Percentiles rank a stretch among this genome's conserved stretches.
These are phyloP conservation scores for Allophyes oxyacanthae DNA, from an alignment of 2,888 invertebrate genomes.

Conservation along the genomic window DNA sequence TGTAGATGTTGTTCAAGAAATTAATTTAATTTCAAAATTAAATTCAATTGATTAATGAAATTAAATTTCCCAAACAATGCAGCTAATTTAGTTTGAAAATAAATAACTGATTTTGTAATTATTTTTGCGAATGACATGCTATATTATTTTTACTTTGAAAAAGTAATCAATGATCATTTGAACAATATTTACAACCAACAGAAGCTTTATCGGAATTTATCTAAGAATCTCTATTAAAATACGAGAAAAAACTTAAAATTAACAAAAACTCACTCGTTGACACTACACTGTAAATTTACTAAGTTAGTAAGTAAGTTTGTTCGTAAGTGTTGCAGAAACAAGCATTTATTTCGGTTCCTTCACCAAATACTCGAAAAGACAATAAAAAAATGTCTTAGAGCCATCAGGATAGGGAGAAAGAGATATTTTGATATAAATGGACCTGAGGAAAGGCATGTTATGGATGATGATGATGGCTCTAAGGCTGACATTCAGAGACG, in stretches of 20 bases:
- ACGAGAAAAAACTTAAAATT: slow-evolving; percentile 20
- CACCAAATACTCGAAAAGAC: slow-evolving; percentile 48
- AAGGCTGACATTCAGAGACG: too few relatives aligned
- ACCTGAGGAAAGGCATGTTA: too few relatives aligned
- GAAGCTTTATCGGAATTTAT: slow-evolving; percentile 33
- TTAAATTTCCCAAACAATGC: too few relatives aligned
- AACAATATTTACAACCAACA: slow-evolving; percentile 35
- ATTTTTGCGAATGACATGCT: too few relatives aligned
- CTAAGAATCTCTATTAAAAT: slow-evolving; percentile 48
- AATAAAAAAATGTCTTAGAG: slow-evolving; percentile 18
- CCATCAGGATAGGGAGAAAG: not conserved
- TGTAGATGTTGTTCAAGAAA: slow-evolving; percentile 43
- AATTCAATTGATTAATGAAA: too few relatives aligned
- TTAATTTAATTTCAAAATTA: too few relatives aligned
- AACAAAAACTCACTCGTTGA: slow-evolving; percentile 54
- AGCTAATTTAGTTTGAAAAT: too few relatives aligned
- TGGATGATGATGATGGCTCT: too few relatives aligned
- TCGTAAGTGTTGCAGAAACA: slow-evolving; percentile 35
- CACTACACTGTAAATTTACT: slow-evolving; percentile 43
- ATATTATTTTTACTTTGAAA: too few relatives aligned
- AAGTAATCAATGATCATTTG: too few relatives aligned
- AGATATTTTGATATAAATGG: not conserved
- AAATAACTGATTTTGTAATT: too few relatives aligned
- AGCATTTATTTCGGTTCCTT: slow-evolving; percentile 57
- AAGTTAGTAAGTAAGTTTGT: slow-evolving; percentile 40